These are phyloP conservation scores for Asarcornis scutulata DNA, from an alignment of 2,113 vertebrate genomes.

Conservation along the genomic window DNA sequence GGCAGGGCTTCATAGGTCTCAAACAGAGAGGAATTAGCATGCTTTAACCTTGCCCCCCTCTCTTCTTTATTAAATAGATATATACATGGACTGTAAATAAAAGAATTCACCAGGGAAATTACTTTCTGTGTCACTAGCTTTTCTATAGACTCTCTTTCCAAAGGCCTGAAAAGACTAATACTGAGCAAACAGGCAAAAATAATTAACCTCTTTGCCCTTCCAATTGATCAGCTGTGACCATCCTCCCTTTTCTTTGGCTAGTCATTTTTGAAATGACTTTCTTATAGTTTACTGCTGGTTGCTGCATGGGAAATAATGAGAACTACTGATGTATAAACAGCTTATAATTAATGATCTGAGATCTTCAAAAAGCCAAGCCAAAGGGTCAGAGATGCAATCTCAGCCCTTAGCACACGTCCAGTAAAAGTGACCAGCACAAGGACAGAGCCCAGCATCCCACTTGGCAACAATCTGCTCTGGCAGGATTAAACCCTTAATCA, in stretches of 20 bases:
- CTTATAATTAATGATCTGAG: conserved; percentile 30
- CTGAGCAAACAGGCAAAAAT: conserved; percentile 12
- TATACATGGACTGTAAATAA: neutral
- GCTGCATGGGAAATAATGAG: neutral
- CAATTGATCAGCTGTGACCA: neutral
- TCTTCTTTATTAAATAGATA: neutral
- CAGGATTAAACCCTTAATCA: neutral
- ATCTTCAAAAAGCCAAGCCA: neutral
- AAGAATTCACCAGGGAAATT: neutral
- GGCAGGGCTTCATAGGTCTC: neutral
- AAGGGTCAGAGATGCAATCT: neutral
- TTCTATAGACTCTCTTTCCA: neutral
- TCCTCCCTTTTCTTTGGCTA: neutral
- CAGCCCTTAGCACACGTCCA: neutral
- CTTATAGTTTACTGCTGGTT: neutral
- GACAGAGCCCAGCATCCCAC: neutral
- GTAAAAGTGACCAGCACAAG: neutral
- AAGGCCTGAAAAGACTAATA: neutral
- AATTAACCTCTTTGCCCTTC: conserved; percentile 38
- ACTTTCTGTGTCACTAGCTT: neutral
- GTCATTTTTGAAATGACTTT: neutral
- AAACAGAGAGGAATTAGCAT: fast-evolving
- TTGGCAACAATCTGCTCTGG: neutral
- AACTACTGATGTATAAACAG: conserved; percentile 16
- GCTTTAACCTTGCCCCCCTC: neutral